phyloP scores from a whole-genome alignment of 2,113 vertebrate genomes.

The Coregonus clupeaformis region DNA sequence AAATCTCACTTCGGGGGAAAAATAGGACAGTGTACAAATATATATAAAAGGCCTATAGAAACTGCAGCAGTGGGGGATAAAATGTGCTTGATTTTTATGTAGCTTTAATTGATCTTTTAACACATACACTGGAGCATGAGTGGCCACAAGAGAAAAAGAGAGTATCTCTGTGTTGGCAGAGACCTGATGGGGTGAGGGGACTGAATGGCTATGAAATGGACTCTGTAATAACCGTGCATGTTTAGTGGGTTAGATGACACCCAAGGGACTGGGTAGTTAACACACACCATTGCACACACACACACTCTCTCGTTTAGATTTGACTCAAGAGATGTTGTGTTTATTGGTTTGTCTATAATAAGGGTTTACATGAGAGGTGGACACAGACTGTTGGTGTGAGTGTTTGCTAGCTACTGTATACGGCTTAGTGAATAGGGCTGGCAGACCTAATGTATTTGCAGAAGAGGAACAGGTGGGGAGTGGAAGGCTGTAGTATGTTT shows the following conservation, averaged over 20 bases:
- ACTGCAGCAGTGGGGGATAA: too few species aligned
- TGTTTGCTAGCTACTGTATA: neutral
- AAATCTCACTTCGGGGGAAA: too few species aligned
- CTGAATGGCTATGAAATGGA: neutral
- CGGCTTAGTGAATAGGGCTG: neutral
- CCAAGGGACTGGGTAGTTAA: neutral
- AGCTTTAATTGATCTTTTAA: too few species aligned
- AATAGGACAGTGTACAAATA: too few species aligned
- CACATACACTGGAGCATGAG: too few species aligned
- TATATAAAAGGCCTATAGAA: too few species aligned
- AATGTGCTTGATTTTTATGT: too few species aligned
- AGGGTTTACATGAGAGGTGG: neutral
- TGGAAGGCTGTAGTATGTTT: neutral
- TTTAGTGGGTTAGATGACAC: neutral
- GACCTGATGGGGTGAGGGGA: neutral
- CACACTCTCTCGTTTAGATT: neutral
- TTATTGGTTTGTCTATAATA: too few species aligned
- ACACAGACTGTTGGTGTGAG: neutral
- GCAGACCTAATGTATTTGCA: neutral
- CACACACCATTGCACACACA: conserved; percentile 1
- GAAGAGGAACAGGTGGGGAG: neutral
- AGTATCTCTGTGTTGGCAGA: neutral
- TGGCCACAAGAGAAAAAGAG: too few species aligned
- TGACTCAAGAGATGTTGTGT: too few species aligned
- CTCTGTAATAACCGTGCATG: neutral